Conservation (phyloP, 2,797 vertebrate species). For the Pygocentrus nattereri region DNA sequence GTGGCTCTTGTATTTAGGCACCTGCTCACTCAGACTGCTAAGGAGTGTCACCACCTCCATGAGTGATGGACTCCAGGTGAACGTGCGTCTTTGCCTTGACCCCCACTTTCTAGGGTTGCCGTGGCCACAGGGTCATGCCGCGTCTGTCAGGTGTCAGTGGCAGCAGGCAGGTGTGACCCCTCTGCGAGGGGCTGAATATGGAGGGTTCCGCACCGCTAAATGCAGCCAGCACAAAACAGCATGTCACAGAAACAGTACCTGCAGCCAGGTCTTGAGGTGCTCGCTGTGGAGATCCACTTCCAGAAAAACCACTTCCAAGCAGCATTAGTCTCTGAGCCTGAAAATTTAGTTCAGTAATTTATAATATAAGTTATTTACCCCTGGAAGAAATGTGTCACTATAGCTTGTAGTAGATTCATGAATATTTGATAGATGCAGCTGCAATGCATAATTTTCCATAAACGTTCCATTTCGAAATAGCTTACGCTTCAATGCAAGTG, state of each 20-base stretch:
- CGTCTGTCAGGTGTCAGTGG: slow-evolving; percentile 75
- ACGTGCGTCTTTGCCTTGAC: slow-evolving; percentile 44
- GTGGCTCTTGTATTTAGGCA: not conserved
- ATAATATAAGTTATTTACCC: slow-evolving; percentile 1
- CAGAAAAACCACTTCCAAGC: not conserved
- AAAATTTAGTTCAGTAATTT: slow-evolving; percentile 10
- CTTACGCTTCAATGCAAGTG: not conserved
- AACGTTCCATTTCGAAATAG: slow-evolving; percentile 18
- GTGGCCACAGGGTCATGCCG: slow-evolving; percentile 66
- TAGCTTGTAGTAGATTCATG: slow-evolving; percentile 10
- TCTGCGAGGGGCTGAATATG: slow-evolving; percentile 41
- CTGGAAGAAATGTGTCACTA: not conserved
- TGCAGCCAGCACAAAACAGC: slow-evolving; percentile 40
- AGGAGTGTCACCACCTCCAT: slow-evolving; percentile 41
- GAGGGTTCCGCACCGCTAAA: slow-evolving; percentile 48
- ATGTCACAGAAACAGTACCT: slow-evolving; percentile 44
- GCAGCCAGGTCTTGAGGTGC: slow-evolving; percentile 8
- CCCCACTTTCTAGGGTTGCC: slow-evolving; percentile 66
- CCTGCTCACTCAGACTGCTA: slow-evolving; percentile 14
- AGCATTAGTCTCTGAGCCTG: not conserved
- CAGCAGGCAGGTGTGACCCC: slow-evolving; percentile 54
- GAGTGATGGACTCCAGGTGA: slow-evolving; percentile 48
- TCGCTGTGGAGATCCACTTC: not conserved
- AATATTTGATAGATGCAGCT: slow-evolving; percentile 27
- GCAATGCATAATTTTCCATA: slow-evolving; percentile 18